These are phyloP conservation scores for Python bivittatus DNA, from an alignment of 2,113 vertebrate species.

Conservation along the genomic window DNA sequence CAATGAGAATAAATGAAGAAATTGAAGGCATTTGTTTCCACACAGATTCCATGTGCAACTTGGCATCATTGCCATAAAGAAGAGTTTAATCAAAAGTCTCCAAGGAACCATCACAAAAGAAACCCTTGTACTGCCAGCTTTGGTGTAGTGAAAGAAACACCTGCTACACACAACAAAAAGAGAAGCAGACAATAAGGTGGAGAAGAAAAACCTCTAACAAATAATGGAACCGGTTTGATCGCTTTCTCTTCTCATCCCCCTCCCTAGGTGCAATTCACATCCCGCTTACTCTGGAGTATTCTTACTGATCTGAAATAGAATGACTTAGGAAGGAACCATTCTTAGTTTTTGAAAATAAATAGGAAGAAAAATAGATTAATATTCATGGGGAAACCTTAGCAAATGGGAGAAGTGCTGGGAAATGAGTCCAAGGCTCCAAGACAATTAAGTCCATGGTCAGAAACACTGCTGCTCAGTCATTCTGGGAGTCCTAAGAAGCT, in stretches of 20 bases:
- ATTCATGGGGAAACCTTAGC: constrained; percentile 44
- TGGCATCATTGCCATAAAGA: constrained; percentile 66
- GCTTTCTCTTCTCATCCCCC: constrained; percentile 24
- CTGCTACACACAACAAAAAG: constrained; percentile 60
- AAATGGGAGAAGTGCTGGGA: background rate
- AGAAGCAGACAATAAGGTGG: constrained; percentile 63
- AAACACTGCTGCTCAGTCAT: too few relatives aligned
- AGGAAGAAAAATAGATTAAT: constrained; percentile 34
- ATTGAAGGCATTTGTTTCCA: constrained; percentile 44
- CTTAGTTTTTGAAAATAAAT: constrained; percentile 35
- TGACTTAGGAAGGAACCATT: background rate
- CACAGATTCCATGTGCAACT: constrained; percentile 46
- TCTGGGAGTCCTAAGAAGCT: background rate
- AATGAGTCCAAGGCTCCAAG: background rate
- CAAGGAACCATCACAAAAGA: constrained; percentile 61
- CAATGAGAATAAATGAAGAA: constrained; percentile 28
- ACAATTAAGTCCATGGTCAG: background rate
- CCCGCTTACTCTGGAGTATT: constrained; percentile 23
- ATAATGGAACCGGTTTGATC: constrained; percentile 46
- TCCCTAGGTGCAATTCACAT: constrained; percentile 29
- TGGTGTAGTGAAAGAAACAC: constrained; percentile 65
- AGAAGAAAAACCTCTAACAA: constrained; percentile 52
- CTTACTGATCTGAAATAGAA: background rate
- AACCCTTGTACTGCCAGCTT: constrained; percentile 56
- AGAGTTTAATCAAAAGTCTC: constrained; percentile 65